phyloP scores from a whole-genome alignment of 2,113 vertebrate genomes.

The Myrmecobius fasciatus region DNA sequence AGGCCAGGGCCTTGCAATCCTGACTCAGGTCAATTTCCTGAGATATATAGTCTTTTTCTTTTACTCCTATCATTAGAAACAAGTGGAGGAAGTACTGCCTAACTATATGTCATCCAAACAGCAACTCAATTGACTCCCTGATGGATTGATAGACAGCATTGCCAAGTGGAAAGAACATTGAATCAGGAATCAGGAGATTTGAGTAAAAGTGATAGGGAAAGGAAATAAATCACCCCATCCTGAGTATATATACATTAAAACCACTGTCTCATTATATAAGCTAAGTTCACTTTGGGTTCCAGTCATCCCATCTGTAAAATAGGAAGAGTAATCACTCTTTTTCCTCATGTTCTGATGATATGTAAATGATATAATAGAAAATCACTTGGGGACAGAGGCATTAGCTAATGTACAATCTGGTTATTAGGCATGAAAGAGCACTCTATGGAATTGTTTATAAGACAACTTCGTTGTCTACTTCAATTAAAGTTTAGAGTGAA shows the following conservation, averaged over 20 bases:
- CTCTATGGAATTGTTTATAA: neutral
- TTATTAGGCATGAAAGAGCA: neutral
- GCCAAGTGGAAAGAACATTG: neutral
- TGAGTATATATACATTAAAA: neutral
- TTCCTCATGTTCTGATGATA: neutral
- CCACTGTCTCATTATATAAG: neutral
- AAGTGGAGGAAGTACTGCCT: neutral
- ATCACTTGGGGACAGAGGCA: neutral
- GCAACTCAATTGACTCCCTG: neutral
- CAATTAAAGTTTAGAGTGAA: neutral
- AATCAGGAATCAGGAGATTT: neutral
- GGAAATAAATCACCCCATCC: neutral
- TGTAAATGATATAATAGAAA: neutral
- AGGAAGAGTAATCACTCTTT: neutral
- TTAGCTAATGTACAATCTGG: neutral
- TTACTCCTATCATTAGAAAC: neutral
- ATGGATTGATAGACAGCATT: neutral
- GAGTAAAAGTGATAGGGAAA: neutral
- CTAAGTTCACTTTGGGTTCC: neutral
- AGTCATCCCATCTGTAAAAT: neutral
- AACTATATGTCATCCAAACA: neutral
- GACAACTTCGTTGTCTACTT: neutral
- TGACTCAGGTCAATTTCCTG: neutral
- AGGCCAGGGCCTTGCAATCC: slow-evolving; percentile 19
- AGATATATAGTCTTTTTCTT: neutral